Evolutionary conservation across 2,113 vertebrate genomes (phyloP).

Genomic region (Ictalurus furcatus): DNA sequence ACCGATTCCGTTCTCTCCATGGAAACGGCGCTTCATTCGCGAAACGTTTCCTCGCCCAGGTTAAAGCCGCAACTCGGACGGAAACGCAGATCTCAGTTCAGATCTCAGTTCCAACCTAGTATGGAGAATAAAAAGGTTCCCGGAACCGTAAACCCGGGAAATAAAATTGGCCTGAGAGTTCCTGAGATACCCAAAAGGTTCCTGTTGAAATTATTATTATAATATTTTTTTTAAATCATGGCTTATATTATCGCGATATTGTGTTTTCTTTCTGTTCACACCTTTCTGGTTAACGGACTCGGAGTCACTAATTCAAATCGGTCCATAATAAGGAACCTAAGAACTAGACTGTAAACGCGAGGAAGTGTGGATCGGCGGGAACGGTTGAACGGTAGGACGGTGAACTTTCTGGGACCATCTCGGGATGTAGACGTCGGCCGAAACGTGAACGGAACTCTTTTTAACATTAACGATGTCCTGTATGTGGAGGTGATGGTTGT

Average conservation of each 20-base stretch:
- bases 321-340: no score
- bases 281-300: no score
- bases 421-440: background rate
- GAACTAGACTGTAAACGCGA: background rate
- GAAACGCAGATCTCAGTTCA: no score
- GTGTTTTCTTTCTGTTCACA: no score
- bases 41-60: no score
- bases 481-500: background rate
- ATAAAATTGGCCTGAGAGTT: no score
- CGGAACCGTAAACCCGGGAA: no score
- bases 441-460: background rate
- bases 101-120: no score
- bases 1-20: no score
- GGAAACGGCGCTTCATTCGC: no score
- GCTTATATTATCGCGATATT: background rate
- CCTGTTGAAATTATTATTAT: background rate
- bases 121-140: background rate
- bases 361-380: background rate
- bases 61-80: no score
- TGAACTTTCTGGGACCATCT: background rate
- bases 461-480: background rate
- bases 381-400: background rate
- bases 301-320: background rate
- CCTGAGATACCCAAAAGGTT: background rate
- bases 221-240: no score